These are phyloP conservation scores for Trichonephila clavata DNA, from an alignment of 1,140 invertebrate genomes.

Conservation along the genomic window DNA sequence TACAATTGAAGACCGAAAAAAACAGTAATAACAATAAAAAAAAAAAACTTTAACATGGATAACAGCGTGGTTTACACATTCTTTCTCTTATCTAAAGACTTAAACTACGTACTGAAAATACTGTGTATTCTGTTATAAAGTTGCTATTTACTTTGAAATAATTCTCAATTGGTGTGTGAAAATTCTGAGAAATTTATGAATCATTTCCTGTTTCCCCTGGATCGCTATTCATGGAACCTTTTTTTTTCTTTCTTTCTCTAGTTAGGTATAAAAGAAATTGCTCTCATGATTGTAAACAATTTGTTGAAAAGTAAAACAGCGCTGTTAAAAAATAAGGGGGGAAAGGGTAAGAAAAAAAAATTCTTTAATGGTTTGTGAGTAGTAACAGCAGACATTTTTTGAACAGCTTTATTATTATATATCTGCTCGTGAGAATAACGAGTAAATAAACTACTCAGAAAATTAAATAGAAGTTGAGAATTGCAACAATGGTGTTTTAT, in stretches of 20 bases:
- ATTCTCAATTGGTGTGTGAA: neutral
- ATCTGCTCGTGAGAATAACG: too few species aligned
- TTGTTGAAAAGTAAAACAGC: constrained; percentile 16
- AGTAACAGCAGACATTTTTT: neutral
- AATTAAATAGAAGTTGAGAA: neutral
- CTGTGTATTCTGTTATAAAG: neutral
- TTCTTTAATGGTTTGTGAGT: neutral
- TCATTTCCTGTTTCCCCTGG: neutral
- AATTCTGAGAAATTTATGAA: constrained; percentile 10
- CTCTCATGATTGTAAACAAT: neutral
- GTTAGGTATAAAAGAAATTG: neutral
- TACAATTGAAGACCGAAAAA: neutral
- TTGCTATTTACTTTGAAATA: constrained; percentile 29
- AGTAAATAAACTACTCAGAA: neutral
- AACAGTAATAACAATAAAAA: too few species aligned
- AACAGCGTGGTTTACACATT: constrained; percentile 24
- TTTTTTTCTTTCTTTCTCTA: neutral
- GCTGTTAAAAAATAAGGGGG: neutral
- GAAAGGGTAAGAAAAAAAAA: neutral
- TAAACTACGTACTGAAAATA: neutral
- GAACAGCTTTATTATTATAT: too few species aligned
- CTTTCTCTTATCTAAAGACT: neutral
- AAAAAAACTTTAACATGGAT: neutral
- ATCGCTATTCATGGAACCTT: neutral
- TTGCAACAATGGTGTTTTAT: neutral